Conservation (phyloP, 1,140 invertebrate genomes). For the Zaprionus ghesquierei region DNA sequence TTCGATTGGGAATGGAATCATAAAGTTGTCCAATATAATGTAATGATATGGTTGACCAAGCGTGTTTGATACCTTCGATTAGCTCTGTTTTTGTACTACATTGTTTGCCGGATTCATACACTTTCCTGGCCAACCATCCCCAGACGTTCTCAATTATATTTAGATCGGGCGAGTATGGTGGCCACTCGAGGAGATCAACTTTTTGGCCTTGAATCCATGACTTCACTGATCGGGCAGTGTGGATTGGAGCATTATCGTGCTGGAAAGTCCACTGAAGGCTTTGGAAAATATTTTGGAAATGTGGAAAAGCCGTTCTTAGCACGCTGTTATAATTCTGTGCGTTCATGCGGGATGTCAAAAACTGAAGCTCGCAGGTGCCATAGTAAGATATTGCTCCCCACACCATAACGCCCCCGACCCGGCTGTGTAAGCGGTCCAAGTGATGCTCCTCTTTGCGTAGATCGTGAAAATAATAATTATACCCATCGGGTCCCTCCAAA, state of each 20-base stretch:
- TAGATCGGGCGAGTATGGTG: too few species aligned
- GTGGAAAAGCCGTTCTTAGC: not conserved
- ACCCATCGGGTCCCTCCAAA: too few species aligned
- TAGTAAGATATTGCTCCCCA: not conserved
- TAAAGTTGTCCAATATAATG: conserved; percentile 3
- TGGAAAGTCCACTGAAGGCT: not conserved
- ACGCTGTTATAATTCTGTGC: not conserved
- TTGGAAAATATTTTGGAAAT: not conserved
- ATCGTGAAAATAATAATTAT: too few species aligned
- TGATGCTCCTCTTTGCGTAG: too few species aligned
- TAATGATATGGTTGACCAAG: not conserved
- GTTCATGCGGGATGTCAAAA: not conserved
- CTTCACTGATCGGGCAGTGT: not conserved
- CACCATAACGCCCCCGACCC: too few species aligned
- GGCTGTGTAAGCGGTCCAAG: too few species aligned
- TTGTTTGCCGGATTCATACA: not conserved
- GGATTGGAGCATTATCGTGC: conserved; percentile 1
- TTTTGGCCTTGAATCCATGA: not conserved
- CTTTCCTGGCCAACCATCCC: too few species aligned
- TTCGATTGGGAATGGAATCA: not conserved
- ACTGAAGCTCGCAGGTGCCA: not conserved
- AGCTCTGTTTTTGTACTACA: not conserved
- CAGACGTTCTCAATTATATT: too few species aligned
- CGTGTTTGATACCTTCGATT: conserved; percentile 6
- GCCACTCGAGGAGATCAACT: not conserved